Evolutionary conservation across 2,888 invertebrate species (phyloP), one percentile per base, ranked within the genome.

Genomic region (Pseudococcus longispinus): DNA sequence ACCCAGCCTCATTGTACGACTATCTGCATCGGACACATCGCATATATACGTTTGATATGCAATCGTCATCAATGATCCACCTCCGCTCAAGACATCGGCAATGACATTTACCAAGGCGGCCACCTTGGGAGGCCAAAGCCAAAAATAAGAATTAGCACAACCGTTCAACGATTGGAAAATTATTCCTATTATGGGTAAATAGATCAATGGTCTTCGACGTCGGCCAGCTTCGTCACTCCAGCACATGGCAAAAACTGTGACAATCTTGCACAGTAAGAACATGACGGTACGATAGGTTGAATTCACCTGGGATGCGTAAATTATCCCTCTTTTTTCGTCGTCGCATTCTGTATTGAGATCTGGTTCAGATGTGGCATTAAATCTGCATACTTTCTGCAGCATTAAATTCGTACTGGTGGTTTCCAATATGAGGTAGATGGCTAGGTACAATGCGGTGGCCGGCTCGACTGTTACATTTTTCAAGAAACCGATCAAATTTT

Each of bases 91-190:
- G 13, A 55, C 37, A 6, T 23, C 42, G 32, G 42, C 13, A 1
- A 70, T 18, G 13, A 65, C 26, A 2, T 60, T n/a, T 4, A 32
- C 4, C 2, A 85, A 9, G 0, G 32, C 42, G 1, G 32, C 85
- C 11, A 18, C 11, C 0, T n/a, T 6, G 29, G 89, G 89, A 18
- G 88, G 87, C 89, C 89, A 89, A 8, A 77, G 84, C 88, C 88
- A 88, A 84, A 87, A 89, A 80, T 88, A 88, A 6, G 88, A 88
- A 42, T 89, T 89, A 9, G 89, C 46, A 9, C 89, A 60, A 37
- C 88, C 87, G 1, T 88, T 88, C 2, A 88, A 42, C 55, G 88
- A 88, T 0, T 89, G 88, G n/a, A 89, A 37, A 2, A 89, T 42
- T 83, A 89, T 89, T 3, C 89, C 89, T 15, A 88, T 9, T 2